Evolutionary conservation across 2,888 invertebrate genomes (phyloP).

Genomic region (Phasia obesa): DNA sequence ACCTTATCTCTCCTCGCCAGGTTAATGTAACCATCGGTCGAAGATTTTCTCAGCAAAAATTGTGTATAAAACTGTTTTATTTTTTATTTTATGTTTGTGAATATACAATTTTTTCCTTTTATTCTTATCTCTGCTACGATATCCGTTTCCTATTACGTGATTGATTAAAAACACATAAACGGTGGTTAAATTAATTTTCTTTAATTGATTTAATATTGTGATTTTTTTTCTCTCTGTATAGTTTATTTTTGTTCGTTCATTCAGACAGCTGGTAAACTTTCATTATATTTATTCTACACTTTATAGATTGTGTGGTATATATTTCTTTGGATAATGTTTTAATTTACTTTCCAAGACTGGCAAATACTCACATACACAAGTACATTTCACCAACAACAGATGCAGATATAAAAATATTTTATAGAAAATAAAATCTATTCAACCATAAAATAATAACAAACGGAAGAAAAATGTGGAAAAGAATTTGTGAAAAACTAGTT

Average conservation of each 20-base stretch:
- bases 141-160: constrained; percentile 29
- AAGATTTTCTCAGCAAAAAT: not conserved
- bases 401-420: not conserved
- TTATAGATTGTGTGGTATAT: constrained; percentile 64
- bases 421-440: constrained; percentile 38
- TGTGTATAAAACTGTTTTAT: not conserved
- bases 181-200: constrained; percentile 49
- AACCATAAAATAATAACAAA: constrained; percentile 51
- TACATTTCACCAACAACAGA: constrained; percentile 39
- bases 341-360: constrained; percentile 54
- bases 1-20: no score
- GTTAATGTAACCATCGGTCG: no score
- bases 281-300: constrained; percentile 58
- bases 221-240: not conserved
- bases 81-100: not conserved
- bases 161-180: constrained; percentile 46
- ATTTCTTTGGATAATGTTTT: constrained; percentile 61
- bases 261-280: constrained; percentile 31
- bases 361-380: not conserved
- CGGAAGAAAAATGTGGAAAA: constrained; percentile 9
- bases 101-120: not conserved
- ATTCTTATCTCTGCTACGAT: not conserved
- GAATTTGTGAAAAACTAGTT: constrained; percentile 24
- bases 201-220: constrained; percentile 41
- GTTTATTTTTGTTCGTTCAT: constrained; percentile 9